Conservation (phyloP, 2,888 invertebrate genomes). For the Notodonta dromedarius region DNA sequence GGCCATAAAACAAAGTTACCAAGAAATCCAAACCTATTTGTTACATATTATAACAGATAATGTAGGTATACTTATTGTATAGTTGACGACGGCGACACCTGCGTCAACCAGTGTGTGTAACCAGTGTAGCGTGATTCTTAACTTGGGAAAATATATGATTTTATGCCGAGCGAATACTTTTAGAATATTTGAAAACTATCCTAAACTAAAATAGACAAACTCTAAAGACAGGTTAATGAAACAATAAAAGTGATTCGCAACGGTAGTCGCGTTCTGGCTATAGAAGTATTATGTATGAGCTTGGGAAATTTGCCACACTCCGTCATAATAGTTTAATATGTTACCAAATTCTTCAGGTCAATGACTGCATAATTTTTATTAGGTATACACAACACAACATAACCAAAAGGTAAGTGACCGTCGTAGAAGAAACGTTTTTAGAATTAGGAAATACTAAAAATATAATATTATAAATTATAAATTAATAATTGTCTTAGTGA, state of each 20-base stretch:
- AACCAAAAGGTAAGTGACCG: too few species aligned
- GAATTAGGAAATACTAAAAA: too few species aligned
- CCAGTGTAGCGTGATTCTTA: conserved; percentile 18
- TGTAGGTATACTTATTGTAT: too few species aligned
- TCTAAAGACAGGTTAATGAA: conserved; percentile 8
- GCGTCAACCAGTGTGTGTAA: too few species aligned
- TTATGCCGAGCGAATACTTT: too few species aligned
- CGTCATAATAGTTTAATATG: background rate
- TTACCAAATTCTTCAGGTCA: conserved; percentile 1
- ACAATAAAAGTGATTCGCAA: conserved; percentile 10
- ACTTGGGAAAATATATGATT: conserved; percentile 28
- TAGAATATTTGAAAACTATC: conserved; percentile 11
- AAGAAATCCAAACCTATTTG: too few species aligned
- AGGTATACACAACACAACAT: background rate
- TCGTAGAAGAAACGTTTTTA: too few species aligned
- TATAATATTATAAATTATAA: too few species aligned
- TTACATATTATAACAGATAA: too few species aligned
- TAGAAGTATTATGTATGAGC: background rate
- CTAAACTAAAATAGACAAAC: conserved; percentile 13
- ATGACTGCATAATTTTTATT: background rate
- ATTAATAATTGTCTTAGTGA: too few species aligned
- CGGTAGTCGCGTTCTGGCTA: conserved; percentile 3
- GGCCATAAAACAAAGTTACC: too few species aligned
- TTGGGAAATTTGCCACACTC: conserved; percentile 1
- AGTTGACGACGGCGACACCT: too few species aligned